phyloP scores from a whole-genome alignment of 2,888 invertebrate species.

The Lutraria lutraria region DNA sequence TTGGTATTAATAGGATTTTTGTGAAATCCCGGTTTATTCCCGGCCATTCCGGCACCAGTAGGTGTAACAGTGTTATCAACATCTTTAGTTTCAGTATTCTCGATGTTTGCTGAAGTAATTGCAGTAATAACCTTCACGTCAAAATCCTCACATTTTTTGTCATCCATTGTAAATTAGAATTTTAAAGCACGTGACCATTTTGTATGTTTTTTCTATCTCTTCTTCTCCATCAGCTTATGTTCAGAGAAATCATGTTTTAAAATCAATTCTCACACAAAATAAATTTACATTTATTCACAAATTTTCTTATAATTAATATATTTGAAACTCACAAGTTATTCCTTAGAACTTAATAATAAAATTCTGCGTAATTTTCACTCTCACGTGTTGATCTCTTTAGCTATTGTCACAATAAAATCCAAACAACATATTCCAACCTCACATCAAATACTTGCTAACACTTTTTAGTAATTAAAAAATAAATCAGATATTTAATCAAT shows the following conservation, averaged over 20 bases:
- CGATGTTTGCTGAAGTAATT: not conserved
- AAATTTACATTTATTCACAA: not conserved
- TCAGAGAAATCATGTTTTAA: not conserved
- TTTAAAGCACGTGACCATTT: not conserved
- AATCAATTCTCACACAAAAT: not conserved
- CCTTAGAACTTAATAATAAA: not conserved
- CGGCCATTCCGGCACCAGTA: not conserved
- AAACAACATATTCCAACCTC: not conserved
- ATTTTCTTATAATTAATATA: not conserved
- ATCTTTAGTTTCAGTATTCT: not conserved
- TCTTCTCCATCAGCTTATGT: not conserved
- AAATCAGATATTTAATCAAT: conserved; percentile 13
- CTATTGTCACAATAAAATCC: not conserved
- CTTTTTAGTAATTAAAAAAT: not conserved
- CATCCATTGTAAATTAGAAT: not conserved
- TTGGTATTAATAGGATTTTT: conserved; percentile 23
- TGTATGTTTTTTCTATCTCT: not conserved
- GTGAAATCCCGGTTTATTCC: conserved; percentile 37
- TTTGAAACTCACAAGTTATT: not conserved
- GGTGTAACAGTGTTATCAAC: not conserved
- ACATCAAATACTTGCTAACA: not conserved
- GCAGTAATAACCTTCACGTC: conserved; percentile 4
- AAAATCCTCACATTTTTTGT: not conserved
- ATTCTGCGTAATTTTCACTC: not conserved
- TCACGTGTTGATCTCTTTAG: not conserved